phyloP scores from a whole-genome alignment of 2,113 vertebrate genomes.

The Rousettus leschenaultii region DNA sequence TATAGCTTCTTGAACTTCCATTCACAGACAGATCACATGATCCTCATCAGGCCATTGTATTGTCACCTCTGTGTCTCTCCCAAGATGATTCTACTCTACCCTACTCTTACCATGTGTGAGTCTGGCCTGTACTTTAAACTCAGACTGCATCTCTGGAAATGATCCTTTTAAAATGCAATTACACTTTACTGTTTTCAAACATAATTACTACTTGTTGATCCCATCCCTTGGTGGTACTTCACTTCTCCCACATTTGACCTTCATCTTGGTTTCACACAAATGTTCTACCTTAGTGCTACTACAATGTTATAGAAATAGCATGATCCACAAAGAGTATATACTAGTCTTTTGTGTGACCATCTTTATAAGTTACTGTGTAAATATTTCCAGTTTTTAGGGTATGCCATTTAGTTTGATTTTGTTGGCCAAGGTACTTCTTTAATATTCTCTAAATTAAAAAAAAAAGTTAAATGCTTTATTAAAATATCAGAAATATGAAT shows the following conservation, averaged over 20 bases:
- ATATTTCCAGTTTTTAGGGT: background rate
- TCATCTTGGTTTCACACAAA: background rate
- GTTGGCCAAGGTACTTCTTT: background rate
- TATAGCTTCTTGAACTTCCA: background rate
- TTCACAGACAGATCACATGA: background rate
- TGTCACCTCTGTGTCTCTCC: background rate
- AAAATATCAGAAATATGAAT: background rate
- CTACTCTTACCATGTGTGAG: background rate
- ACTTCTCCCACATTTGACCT: background rate
- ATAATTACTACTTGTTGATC: too few species aligned
- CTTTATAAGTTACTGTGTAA: background rate
- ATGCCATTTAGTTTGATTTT: background rate
- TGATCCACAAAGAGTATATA: background rate
- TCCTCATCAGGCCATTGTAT: fast-evolving
- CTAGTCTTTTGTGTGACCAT: background rate
- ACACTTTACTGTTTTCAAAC: background rate
- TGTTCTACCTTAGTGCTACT: background rate
- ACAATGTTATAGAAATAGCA: background rate
- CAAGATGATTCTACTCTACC: background rate
- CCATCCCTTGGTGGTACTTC: background rate
- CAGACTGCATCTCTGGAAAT: background rate
- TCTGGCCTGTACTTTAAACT: background rate
- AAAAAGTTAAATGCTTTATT: background rate
- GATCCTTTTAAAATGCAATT: background rate
- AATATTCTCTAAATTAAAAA: background rate